These are phyloP conservation scores for Formica exsecta DNA, from an alignment of 1,140 invertebrate genomes.

Conservation along the genomic window DNA sequence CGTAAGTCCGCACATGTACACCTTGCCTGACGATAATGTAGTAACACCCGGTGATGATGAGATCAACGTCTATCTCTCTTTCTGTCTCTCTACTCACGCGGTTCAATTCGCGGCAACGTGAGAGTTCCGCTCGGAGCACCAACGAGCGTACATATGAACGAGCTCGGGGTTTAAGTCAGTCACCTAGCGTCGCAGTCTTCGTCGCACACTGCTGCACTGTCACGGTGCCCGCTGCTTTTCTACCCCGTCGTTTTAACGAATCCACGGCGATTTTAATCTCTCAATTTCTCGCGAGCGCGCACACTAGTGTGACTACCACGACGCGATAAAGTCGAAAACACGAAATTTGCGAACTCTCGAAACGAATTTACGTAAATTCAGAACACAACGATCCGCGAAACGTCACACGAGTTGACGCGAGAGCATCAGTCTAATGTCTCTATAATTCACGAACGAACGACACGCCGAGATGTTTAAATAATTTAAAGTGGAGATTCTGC, in stretches of 20 bases:
- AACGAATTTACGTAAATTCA: slow-evolving; percentile 25
- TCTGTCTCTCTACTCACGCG: neutral
- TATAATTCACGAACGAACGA: neutral
- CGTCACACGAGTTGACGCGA: neutral
- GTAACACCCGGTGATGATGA: slow-evolving; percentile 29
- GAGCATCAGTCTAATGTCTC: neutral
- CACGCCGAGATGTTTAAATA: neutral
- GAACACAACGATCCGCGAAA: neutral
- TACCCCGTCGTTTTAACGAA: slow-evolving; percentile 47
- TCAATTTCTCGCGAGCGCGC: slow-evolving; percentile 53
- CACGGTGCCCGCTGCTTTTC: slow-evolving; percentile 30
- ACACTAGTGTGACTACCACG: slow-evolving; percentile 16
- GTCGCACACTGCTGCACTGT: slow-evolving; percentile 40
- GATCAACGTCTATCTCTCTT: slow-evolving; percentile 33
- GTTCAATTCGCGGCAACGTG: slow-evolving; percentile 39
- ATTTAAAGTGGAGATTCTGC: neutral
- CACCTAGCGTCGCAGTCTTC: slow-evolving; percentile 41
- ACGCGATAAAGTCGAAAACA: slow-evolving; percentile 34
- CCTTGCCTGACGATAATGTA: slow-evolving; percentile 17
- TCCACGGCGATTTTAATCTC: slow-evolving; percentile 40
- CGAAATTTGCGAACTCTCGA: slow-evolving; percentile 29
- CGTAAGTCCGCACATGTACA: slow-evolving; percentile 39
- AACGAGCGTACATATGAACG: neutral
- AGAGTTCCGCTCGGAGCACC: slow-evolving; percentile 30
- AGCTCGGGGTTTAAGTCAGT: slow-evolving; percentile 36